Evolutionary conservation across 2,797 vertebrate genomes (phyloP).

Genomic region (Artibeus lituratus): DNA sequence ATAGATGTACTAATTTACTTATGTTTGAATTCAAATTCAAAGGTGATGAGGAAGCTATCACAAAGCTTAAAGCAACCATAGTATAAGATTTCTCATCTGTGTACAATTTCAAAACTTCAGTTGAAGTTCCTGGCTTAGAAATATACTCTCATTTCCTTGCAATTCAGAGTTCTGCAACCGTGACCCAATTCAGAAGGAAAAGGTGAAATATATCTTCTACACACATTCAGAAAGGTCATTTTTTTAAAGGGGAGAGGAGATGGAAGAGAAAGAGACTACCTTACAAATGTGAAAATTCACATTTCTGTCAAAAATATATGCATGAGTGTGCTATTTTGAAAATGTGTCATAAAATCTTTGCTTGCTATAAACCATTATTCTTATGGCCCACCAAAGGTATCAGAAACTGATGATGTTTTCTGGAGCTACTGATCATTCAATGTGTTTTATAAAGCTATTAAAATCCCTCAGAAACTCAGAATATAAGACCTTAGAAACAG

Average conservation of each 20-base stretch:
- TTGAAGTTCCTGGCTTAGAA: constrained; percentile 57
- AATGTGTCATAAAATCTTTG: constrained; percentile 36
- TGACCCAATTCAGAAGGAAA: constrained; percentile 50
- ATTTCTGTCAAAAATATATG: constrained; percentile 57
- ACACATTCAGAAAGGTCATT: constrained; percentile 37
- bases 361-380: constrained; percentile 30
- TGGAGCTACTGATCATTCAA: constrained; percentile 31
- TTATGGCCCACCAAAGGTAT: background rate
- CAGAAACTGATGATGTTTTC: constrained; percentile 12
- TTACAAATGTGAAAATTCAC: constrained; percentile 55
- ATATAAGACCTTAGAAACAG: constrained; percentile 39
- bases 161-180: constrained; percentile 53
- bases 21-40: constrained; percentile 27
- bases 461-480: constrained; percentile 46
- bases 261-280: background rate
- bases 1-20: constrained; percentile 27
- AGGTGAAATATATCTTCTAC: constrained; percentile 29
- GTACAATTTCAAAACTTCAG: constrained; percentile 57
- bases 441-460: constrained; percentile 48
- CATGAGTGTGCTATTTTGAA: constrained; percentile 41
- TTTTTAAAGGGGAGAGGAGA: background rate
- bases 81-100: constrained; percentile 46
- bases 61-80: constrained; percentile 46
- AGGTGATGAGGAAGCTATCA: constrained; percentile 3
- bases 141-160: constrained; percentile 49